Evolutionary conservation across 2,797 vertebrate genomes (phyloP).

Genomic region (Leucoraja ocellata): DNA sequence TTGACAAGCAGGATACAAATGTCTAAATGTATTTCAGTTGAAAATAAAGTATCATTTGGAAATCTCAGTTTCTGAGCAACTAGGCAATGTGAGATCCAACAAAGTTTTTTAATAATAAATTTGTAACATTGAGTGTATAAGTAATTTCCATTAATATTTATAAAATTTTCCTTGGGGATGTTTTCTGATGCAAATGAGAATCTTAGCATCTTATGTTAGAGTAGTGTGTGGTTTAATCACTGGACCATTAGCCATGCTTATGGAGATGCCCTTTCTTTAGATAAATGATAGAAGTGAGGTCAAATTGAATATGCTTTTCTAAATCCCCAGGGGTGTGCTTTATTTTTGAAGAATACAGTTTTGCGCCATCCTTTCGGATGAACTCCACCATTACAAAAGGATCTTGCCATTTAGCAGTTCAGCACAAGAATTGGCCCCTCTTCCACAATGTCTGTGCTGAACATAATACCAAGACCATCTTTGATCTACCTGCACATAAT

Average conservation of each 20-base stretch:
- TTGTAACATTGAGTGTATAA: not conserved
- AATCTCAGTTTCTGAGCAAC: not conserved
- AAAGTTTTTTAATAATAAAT: not conserved
- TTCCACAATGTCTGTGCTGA: no score
- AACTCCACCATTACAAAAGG: not conserved
- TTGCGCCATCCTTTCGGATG: no score
- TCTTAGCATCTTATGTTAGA: not conserved
- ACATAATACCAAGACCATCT: no score
- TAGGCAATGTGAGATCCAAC: no score
- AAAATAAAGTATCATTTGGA: not conserved
- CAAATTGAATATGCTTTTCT: not conserved
- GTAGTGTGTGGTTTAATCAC: no score
- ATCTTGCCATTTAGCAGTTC: not conserved
- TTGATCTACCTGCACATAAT: no score
- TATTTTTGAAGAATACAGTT: not conserved
- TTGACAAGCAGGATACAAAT: not conserved
- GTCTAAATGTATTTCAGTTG: not conserved
- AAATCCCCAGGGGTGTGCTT: not conserved
- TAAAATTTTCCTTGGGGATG: not conserved
- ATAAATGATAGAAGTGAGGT: not conserved
- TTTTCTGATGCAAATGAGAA: not conserved
- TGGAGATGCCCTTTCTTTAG: not conserved
- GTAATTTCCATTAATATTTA: not conserved
- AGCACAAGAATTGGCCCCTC: no score
- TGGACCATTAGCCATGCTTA: not conserved